Evolutionary conservation across 2,113 vertebrate species (phyloP), one percentile per base, ranked within the genome.

Genomic region (Hoplias malabaricus): DNA sequence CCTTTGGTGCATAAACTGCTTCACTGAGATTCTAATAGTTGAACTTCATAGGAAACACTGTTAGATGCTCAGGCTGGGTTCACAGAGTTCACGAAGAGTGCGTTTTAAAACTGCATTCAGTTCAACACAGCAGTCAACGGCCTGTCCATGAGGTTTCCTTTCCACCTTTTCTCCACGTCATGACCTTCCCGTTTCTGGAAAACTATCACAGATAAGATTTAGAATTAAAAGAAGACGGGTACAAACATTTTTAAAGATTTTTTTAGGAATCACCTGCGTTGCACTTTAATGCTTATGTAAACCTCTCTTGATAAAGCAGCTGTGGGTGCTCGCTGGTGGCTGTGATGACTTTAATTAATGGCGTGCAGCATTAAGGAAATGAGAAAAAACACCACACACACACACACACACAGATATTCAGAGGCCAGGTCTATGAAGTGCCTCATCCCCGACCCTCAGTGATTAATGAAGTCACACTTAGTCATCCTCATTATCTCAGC

Each of bases 401-500:
- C 9, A 7, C n/a, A n/a, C n/a, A n/a, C n/a, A n/a, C 6, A 19
- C 59, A 10, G 31, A 36, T n/a, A n/a, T 70, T 77, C 50, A 9
- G 61, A 69, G 65, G 69, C 54, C 73, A 53, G 69, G 43, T 53
- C 78, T 66, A 73, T 72, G 68, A 85, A 80, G 54, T 66, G 81
- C 36, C 81, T 81, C 72, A 80, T 77, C 78, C 69, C 63, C 81
- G 78, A 79, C 72, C 81, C 72, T 76, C 57, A 75, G 69, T 81
- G 84, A 85, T 81, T 83, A 85, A 83, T 83, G 76, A 83, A 85
- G 78, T 81, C 76, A 82, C 68, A 74, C 81, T 85, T 82, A 82
- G 81, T 83, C 73, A 77, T 75, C 78, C 46, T 65, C 81, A 85
- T 85, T 85, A 85, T 85, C 84, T 85, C 56, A 57, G 38, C 43